Conservation (phyloP, 2,797 vertebrate genomes). For the Cetoscarus ocellatus region DNA sequence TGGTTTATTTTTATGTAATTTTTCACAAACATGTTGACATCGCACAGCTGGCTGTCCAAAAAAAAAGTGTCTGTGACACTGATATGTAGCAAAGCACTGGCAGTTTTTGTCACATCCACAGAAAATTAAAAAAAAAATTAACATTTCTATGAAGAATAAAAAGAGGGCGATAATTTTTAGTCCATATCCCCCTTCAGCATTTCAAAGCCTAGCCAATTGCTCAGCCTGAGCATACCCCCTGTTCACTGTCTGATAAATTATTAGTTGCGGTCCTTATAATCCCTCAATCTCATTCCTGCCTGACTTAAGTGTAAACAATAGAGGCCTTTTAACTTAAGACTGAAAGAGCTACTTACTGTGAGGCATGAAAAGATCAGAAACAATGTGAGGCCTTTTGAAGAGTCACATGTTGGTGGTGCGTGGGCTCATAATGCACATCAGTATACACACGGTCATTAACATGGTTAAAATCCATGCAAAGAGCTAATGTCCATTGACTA, state of each 20-base stretch:
- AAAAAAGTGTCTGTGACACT: too few relatives aligned
- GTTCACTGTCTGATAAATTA: slow-evolving; percentile 17
- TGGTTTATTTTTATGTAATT: too few relatives aligned
- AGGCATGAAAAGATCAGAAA: slow-evolving; percentile 36
- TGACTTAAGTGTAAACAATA: slow-evolving; percentile 69
- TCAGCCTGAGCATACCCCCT: background rate
- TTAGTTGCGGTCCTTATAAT: slow-evolving; percentile 36
- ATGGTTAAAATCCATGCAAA: background rate
- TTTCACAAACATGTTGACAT: too few relatives aligned
- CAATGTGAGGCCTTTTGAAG: slow-evolving; percentile 57
- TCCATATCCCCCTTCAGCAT: background rate
- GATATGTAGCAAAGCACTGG: too few relatives aligned
- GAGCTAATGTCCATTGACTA: slow-evolving; percentile 10
- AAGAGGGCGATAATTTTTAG: too few relatives aligned
- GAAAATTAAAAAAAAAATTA: too few relatives aligned
- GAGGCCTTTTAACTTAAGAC: slow-evolving; percentile 65
- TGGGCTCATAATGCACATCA: slow-evolving; percentile 12
- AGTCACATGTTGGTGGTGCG: slow-evolving; percentile 56
- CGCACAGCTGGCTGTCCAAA: too few relatives aligned
- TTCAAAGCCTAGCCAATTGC: slow-evolving; percentile 5
- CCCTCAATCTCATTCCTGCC: slow-evolving; percentile 53
- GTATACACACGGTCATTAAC: slow-evolving; percentile 26
- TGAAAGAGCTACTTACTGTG: slow-evolving; percentile 66
- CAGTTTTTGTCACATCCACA: too few relatives aligned
- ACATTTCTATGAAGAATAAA: too few relatives aligned